phyloP scores from a whole-genome alignment of 2,797 vertebrate genomes.

The Alauda arvensis region DNA sequence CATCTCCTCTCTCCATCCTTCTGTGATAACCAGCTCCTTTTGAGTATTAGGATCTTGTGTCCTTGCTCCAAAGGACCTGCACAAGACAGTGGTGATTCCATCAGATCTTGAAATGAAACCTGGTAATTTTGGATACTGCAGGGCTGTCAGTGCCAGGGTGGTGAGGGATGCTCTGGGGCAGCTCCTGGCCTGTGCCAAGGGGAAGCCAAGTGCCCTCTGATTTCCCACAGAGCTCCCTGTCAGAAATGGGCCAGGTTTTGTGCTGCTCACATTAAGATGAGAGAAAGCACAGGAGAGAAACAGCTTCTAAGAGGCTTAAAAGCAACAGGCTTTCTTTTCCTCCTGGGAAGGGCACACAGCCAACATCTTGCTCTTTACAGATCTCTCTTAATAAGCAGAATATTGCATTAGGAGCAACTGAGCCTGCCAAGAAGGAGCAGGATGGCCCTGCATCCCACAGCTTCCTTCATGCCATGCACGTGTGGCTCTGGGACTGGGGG shows the following conservation, averaged over 20 bases:
- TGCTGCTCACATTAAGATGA: background rate
- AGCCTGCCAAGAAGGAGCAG: background rate
- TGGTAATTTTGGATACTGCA: background rate
- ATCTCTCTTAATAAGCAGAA: constrained; percentile 25
- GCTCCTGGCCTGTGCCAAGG: background rate
- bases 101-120: background rate
- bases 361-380: background rate
- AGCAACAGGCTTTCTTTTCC: constrained; percentile 31
- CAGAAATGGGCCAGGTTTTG: background rate
- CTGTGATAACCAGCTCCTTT: background rate
- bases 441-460: background rate
- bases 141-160: background rate
- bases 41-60: background rate
- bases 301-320: constrained; percentile 27
- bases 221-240: background rate
- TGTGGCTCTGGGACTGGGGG: background rate
- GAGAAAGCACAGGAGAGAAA: background rate
- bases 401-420: background rate
- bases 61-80: background rate
- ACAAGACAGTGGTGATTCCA: background rate
- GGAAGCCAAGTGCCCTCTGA: background rate
- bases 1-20: background rate
- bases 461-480: background rate
- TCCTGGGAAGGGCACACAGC: background rate
- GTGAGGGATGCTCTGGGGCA: background rate